These are phyloP conservation scores for Athripsodes cinereus DNA, from an alignment of 2,888 invertebrate genomes.

Conservation along the genomic window DNA sequence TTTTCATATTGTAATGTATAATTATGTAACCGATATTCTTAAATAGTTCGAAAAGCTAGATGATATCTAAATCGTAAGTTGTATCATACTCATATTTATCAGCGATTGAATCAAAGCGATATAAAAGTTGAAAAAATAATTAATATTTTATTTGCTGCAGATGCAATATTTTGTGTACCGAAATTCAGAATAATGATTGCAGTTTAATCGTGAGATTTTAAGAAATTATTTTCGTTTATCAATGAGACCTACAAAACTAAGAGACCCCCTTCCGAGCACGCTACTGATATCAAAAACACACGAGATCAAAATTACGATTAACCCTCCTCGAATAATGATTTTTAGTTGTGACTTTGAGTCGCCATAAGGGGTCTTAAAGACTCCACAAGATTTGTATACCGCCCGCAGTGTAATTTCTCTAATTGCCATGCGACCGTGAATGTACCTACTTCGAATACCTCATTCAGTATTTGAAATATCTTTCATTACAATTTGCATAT, in stretches of 20 bases:
- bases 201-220: background rate
- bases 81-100: no score
- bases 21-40: no score
- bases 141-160: no score
- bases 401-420: constrained; percentile 17
- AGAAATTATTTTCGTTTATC: background rate
- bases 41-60: no score
- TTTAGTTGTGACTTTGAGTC: constrained; percentile 5
- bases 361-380: constrained; percentile 22
- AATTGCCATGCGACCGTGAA: constrained; percentile 24
- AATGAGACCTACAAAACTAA: background rate
- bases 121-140: no score
- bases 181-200: background rate
- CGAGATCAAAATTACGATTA: background rate
- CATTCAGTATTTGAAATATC: no score
- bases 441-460: no score
- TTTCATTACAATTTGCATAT: no score
- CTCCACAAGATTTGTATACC: constrained; percentile 15
- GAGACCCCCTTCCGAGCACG: background rate
- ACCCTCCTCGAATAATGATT: background rate
- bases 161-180: no score
- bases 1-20: no score
- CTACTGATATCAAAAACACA: background rate
- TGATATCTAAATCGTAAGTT: no score
- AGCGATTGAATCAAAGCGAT: no score